Evolutionary conservation across 2,797 vertebrate genomes (phyloP).

Genomic region (Typhlichthys subterraneus): DNA sequence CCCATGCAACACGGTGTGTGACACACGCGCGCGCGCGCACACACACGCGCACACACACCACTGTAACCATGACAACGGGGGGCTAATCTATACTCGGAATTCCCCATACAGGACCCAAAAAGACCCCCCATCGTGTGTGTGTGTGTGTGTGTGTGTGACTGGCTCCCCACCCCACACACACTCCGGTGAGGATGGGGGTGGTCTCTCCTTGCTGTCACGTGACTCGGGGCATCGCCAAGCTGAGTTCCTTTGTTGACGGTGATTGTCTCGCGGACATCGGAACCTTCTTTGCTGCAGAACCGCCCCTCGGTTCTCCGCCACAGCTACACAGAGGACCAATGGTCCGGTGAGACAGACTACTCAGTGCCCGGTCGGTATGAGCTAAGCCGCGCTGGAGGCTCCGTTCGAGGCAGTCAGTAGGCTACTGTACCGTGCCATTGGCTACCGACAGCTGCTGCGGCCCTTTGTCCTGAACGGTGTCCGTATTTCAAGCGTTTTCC

Average conservation of each 20-base stretch:
- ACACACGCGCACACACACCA: background rate
- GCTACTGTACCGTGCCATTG: too few species aligned
- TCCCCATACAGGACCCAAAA: background rate
- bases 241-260: conserved; percentile 13
- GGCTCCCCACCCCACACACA: background rate
- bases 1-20: background rate
- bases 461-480: too few species aligned
- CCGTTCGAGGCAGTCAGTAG: too few species aligned
- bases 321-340: too few species aligned
- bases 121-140: background rate
- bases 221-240: background rate
- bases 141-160: background rate
- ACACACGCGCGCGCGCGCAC: background rate
- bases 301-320: too few species aligned
- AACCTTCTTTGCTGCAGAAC: too few species aligned
- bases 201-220: conserved; percentile 10
- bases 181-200: conserved; percentile 5
- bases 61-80: background rate
- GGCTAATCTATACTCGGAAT: background rate
- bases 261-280: conserved; percentile 2
- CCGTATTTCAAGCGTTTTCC: too few species aligned
- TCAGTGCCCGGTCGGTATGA: too few species aligned
- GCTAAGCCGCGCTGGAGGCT: too few species aligned
- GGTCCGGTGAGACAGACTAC: too few species aligned
- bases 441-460: too few species aligned